Evolutionary conservation across 2,797 vertebrate genomes (phyloP), one percentile per base, ranked within the genome.

Genomic region (Tangara arthus): DNA sequence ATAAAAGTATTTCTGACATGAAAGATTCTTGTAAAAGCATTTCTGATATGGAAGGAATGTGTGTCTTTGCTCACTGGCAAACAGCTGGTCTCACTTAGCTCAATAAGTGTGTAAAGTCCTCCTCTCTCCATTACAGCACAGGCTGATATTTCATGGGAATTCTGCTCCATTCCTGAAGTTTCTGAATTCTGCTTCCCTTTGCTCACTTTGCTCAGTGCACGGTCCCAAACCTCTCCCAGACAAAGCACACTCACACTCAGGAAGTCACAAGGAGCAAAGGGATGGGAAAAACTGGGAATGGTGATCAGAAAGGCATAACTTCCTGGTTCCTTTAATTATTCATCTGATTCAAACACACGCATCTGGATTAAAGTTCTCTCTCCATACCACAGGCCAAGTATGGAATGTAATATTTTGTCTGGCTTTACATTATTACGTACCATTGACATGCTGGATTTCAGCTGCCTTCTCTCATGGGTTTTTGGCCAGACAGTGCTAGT

Each of bases 401-500:
- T 1, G 34, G 4, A 79, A 72, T 13, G 3, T 5, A 22, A 64
- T 66, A 64, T 46, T 72, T 70, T 47, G 24, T 44, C 66, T 64
- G 37, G 30, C 52, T 84, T 27, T 39, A 37, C 17, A 21, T 41
- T 80, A 37, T 26, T 49, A 35, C 4, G 8, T 42, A 39, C 61
- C 26, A 50, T 6, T 56, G 56, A 37, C 28, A 57, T 41, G 42
- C 27, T 44, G 84, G 27, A 68, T 86, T 86, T 75, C 73, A 84
- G 50, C 32, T 11, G 3, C 70, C 50, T 53, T 52, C 70, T 55
- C 65, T 63, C 77, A 17, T 12, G 37, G 23, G 32, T 49, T 73
- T 72, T 66, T 41, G 80, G 42, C 86, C 90, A 95, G 91, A 91
- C 83, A 93, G 75, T 27, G 55, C 26, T 41, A 63, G 87, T 69